Base-by-base conservation (phyloP, 1,140 invertebrate genomes). In the Saccostrea glomerata region DNA sequence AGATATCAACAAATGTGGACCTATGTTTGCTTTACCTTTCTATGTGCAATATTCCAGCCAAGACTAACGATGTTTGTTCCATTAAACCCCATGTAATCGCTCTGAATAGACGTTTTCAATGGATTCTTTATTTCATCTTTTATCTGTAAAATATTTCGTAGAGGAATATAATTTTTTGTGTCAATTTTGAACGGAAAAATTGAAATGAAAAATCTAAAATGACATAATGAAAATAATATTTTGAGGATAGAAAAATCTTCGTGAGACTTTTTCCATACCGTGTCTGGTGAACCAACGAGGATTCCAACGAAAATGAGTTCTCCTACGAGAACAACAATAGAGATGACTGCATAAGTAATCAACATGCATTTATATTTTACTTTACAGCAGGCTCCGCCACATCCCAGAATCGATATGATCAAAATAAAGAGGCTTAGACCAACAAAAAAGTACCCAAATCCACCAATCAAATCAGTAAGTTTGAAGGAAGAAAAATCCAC, bases 31-130 rank as follows among this genome's bases (percentile, higher is more conserved):
- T 15, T 77, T 90, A 91, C 83, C 87, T 91, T 15, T 88, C 87
- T 89, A 89, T 92, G 70, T 7, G 87, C 89, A 82, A 92, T 90
- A 86, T 92, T 92, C 91, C 90, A 92, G 2, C 91, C 91, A 5
- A 91, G 47, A 4, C 90, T 90, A 6, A 91, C 86, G 6, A 89
- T 73, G 20, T 91, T 90, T 0, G 92, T 91, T 4, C 90, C 89
- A 86, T 92, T 91, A 85, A 92, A 89, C 56, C 92, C 91, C 11
- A 77, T 54, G 88, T 88, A 92, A 56, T 89, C 88, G 17, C 90
- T 66, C 54, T 85, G 58, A 25, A 92, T 88, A 12, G 88, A 86
- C 2, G 84, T 54, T 60, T 89, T 89, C 63, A 92, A 70, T 0
- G 91, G 87, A 0, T 60, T 54, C 66, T 90, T 90, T 3, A 92